phyloP scores from a whole-genome alignment of 2,113 vertebrate genomes.

The Centropristis striata region DNA sequence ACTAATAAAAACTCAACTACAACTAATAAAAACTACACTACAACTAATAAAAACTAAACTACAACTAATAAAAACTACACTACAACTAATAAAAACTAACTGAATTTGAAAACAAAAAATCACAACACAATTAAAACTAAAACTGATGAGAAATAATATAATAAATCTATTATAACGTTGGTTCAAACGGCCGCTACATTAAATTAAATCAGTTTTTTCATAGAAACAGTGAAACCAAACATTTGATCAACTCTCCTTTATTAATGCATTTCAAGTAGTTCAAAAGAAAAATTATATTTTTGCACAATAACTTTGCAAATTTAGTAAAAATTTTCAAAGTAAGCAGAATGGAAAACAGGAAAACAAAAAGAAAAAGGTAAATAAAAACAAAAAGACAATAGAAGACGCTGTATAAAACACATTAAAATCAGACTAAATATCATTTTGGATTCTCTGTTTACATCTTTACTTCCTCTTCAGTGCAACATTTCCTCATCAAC shows the following conservation, averaged over 20 bases:
- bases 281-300: constrained; percentile 90
- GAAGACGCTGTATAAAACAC: constrained; percentile 95
- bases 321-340: constrained; percentile 91
- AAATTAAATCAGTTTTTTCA: too few relatives aligned
- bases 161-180: too few relatives aligned
- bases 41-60: too few relatives aligned
- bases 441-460: constrained; percentile 85
- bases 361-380: constrained; percentile 74
- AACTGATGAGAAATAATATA: too few relatives aligned
- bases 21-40: too few relatives aligned
- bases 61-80: too few relatives aligned
- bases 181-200: too few relatives aligned
- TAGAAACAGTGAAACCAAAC: constrained; percentile 6
- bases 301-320: constrained; percentile 92
- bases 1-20: too few relatives aligned
- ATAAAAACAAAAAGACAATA: constrained; percentile 63
- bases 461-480: constrained; percentile 89
- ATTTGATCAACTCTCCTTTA: constrained; percentile 92
- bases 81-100: too few relatives aligned
- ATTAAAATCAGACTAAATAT: constrained; percentile 88
- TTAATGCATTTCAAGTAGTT: constrained; percentile 98
- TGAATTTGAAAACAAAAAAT: too few relatives aligned
- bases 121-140: too few relatives aligned
- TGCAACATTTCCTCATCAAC: constrained; percentile 90
- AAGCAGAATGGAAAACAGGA: constrained; percentile 76